These are phyloP conservation scores for Rotaria sp. DNA, from an alignment of 2,888 invertebrate species.

Conservation along the genomic window DNA sequence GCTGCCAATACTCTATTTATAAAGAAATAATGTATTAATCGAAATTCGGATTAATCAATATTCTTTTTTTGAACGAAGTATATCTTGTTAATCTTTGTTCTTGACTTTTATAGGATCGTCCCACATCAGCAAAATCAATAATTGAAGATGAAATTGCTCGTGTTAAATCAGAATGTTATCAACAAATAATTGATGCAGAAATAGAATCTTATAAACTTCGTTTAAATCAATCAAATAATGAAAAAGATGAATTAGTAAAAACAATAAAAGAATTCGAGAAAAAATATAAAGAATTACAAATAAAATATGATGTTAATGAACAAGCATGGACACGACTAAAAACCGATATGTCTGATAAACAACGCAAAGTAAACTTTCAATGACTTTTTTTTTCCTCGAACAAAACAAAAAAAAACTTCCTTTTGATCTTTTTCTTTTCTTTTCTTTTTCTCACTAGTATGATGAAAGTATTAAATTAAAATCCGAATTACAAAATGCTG, in stretches of 20 bases:
- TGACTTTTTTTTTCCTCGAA: not conserved
- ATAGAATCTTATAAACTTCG: slow-evolving; percentile 10
- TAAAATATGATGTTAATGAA: not conserved
- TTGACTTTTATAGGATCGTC: not conserved
- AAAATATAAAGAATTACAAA: not conserved
- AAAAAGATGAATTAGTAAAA: not conserved
- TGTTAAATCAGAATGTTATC: not conserved
- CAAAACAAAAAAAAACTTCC: not conserved
- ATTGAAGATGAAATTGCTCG: not conserved
- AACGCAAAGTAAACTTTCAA: not conserved
- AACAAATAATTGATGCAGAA: not conserved
- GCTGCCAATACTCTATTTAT: no score
- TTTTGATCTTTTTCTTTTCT: no score
- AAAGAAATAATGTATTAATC: no score
- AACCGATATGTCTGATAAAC: not conserved
- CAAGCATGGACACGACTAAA: not conserved
- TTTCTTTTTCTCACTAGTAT: not conserved
- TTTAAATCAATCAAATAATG: not conserved
- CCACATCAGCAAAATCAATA: not conserved
- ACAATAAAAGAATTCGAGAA: not conserved
- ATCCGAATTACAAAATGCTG: slow-evolving; percentile 38
- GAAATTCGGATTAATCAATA: no score
- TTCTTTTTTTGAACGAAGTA: no score
- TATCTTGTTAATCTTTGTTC: no score
- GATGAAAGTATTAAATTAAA: slow-evolving; percentile 40